Base-by-base conservation (phyloP, 2,797 vertebrate species). In the Fringilla coelebs region DNA sequence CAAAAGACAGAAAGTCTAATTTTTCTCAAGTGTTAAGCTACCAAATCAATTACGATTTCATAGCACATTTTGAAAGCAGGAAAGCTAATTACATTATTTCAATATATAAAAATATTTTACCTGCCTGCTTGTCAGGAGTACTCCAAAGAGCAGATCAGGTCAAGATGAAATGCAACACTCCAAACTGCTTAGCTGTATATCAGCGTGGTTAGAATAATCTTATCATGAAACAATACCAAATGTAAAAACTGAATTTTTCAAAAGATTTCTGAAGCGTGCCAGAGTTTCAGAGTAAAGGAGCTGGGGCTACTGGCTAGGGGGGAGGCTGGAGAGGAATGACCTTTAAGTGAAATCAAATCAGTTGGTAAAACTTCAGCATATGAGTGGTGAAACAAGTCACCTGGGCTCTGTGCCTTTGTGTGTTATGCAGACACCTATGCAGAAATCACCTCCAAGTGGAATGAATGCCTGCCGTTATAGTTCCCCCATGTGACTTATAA, bases 391-490 rank as follows among this genome's bases (percentile, higher is more conserved):
- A 92, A 87, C 49, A 88, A 77, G 77, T 79, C 71, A 76, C 75
- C 54, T 73, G 29, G 43, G 52, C 85, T 82, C 85, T 66, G 32
- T 36, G 54, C 17, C 67, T 36, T 32, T 52, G 41, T 9, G 28
- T 52, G 55, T 51, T 61, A 85, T 8, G 61, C 87, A 90, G 65
- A 63, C 80, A 94, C 77, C 87, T 45, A 90, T 26, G 34, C 87
- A 92, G 73, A 94, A 96, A 96, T 58, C 80, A 77, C 80, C 85
- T 96, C 76, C 55, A 76, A 74, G 67, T 22, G 48, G 75, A 96
- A 96, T n/a, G 40, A 92, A 84, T 86, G 81, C 86, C 80, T 96
- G 88, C 65, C 84, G 94, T 94, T 85, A 73, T 61, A 93, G 90
- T 92, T 90, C 40, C 19, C 71, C 25, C 28, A 25, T 10, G 81